phyloP scores from a whole-genome alignment of 2,888 invertebrate species.

The Cistogaster globosa region DNA sequence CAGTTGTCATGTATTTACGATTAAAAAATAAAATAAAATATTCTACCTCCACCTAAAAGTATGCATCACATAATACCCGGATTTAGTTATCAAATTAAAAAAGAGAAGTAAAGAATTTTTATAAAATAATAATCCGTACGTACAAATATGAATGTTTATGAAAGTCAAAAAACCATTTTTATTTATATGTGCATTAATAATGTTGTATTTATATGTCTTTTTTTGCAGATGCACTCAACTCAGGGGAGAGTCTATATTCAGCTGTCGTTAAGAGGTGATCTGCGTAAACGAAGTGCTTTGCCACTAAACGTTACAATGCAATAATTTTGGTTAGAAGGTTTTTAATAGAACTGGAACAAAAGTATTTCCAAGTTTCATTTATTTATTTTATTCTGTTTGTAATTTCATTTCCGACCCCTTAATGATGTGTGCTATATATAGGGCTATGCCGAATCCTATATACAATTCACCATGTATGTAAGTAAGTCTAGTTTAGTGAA shows the following conservation, averaged over 20 bases:
- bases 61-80: slow-evolving; percentile 29
- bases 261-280: neutral
- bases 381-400: too few species aligned
- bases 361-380: too few species aligned
- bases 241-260: neutral
- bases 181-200: slow-evolving; percentile 52
- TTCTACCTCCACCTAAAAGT: slow-evolving; percentile 39
- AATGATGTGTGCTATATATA: too few species aligned
- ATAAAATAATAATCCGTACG: slow-evolving; percentile 29
- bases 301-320: neutral
- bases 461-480: too few species aligned
- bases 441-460: too few species aligned
- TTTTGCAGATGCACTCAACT: slow-evolving; percentile 6
- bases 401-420: too few species aligned
- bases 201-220: slow-evolving; percentile 53
- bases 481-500: too few species aligned
- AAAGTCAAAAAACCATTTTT: slow-evolving; percentile 39
- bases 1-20: slow-evolving; percentile 66
- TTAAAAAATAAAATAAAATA: slow-evolving; percentile 43
- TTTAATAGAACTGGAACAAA: too few species aligned
- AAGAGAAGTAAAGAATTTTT: slow-evolving; percentile 35
- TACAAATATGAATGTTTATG: slow-evolving; percentile 7
- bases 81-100: slow-evolving; percentile 61
- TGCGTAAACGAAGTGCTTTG: neutral
- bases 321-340: neutral